Base-by-base conservation (phyloP, 37 sponge, comb jelly and placozoan species). In the Beroe forskalii region DNA sequence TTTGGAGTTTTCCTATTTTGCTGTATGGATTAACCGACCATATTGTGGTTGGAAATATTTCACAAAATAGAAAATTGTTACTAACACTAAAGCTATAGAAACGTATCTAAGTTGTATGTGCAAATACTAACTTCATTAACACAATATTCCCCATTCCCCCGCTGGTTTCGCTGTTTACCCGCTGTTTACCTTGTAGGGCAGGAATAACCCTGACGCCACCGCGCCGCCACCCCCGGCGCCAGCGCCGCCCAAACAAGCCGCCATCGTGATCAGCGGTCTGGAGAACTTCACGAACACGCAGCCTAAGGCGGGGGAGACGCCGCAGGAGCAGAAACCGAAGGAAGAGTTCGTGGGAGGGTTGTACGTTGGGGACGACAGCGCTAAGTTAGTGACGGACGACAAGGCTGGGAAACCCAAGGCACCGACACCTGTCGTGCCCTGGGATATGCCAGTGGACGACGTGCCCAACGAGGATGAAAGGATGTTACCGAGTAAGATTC, bases 371-470 rank as follows among this genome's bases (percentile, higher is more conserved):
- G 86, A 80, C 20, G 86, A 80, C 55, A 41, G 86, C 4, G 86
- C 86, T n/a, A 80, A 80, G 44, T 25, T 80, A 9, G 86, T 80
- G 12, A 80, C 86, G 48, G 86, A 80, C 31, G 86, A 80, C 55
- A 80, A 80, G 40, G 86, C 86, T 0, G 55, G 55, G 55, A 80
- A 80, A 41, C 44, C 44, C n/a, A 80, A 44, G 44, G 35, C 38
- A 3, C 28, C 25, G 1, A 38, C 86, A 0, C 44, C 55, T 25
- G 55, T 44, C 30, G 8, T 44, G 19, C 86, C 44, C 25, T 80
- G 86, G 86, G 86, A 80, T 42, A 20, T 80, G 55, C 44, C 44
- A 20, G 86, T 44, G 3, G 86, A 80, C 30, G 86, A 80, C 27
- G 55, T 80, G 1, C 86, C 86, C 3, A 25, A 39, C 42, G 86